Evolutionary conservation across 2,113 vertebrate species (phyloP).

Genomic region (Hydrolagus affinis): DNA sequence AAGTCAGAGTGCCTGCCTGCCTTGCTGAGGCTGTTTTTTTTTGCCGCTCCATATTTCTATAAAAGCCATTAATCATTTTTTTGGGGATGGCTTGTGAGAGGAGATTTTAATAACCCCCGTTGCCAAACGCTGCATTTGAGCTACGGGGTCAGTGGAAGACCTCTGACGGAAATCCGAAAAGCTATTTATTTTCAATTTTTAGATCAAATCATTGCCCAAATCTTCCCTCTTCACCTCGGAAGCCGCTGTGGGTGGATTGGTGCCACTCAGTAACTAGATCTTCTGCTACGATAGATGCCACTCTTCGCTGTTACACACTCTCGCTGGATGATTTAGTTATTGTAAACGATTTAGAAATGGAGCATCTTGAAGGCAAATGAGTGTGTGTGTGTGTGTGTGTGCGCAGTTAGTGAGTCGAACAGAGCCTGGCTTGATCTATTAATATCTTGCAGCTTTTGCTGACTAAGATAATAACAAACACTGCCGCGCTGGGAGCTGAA

Average conservation of each 20-base stretch:
- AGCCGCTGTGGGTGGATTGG: neutral
- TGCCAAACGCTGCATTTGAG: conserved; percentile 20
- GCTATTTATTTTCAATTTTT: conserved; percentile 14
- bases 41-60: neutral
- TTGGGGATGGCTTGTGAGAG: conserved; percentile 16
- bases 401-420: neutral
- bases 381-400: neutral
- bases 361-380: neutral
- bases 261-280: neutral
- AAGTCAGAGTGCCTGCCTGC: conserved; percentile 2
- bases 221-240: neutral
- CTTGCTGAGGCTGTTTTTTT: conserved; percentile 3
- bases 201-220: neutral
- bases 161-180: neutral
- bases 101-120: conserved; percentile 17
- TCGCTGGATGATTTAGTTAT: neutral
- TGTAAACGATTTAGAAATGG: conserved; percentile 1
- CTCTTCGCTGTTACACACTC: too few relatives aligned
- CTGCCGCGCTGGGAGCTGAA: neutral
- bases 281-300: neutral
- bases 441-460: neutral
- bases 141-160: conserved; percentile 16
- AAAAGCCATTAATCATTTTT: conserved; percentile 27
- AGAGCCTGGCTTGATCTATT: neutral
- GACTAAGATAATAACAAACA: neutral